Evolutionary conservation across 1,140 invertebrate genomes (phyloP).

Genomic region (Planococcus citri): DNA sequence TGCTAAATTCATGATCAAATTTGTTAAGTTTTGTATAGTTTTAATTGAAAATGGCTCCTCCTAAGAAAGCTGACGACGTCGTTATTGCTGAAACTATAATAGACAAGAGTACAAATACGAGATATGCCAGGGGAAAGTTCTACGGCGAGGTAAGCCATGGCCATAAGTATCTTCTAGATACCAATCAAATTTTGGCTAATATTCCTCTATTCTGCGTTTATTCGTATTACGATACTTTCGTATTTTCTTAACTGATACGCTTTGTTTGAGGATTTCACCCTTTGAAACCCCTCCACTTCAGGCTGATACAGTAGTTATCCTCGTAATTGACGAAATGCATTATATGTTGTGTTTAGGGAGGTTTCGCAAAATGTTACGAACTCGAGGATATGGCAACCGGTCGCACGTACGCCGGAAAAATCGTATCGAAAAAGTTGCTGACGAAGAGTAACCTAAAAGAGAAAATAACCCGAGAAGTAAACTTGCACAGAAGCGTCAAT

Average conservation of each 20-base stretch:
- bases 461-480: constrained; percentile 91
- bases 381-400: constrained; percentile 65
- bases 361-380: constrained; percentile 99
- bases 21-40: neutral
- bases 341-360: too few species aligned
- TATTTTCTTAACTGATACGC: too few species aligned
- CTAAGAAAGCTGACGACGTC: constrained; percentile 23
- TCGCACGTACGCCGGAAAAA: constrained; percentile 85
- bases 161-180: neutral
- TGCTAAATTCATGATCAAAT: neutral
- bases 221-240: too few species aligned
- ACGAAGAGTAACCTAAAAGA: constrained; percentile 84
- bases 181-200: too few species aligned
- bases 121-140: constrained; percentile 71
- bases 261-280: too few species aligned
- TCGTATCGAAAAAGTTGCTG: constrained; percentile 86
- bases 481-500: constrained; percentile 73
- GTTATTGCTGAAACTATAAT: constrained; percentile 67
- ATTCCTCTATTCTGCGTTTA: too few species aligned
- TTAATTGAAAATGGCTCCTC: neutral
- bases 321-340: too few species aligned
- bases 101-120: constrained; percentile 56
- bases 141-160: constrained; percentile 63
- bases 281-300: too few species aligned
- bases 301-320: too few species aligned